Evolutionary conservation across 2,113 vertebrate genomes (phyloP), one percentile per base, ranked within the genome.

Genomic region (Melanostigma gelatinosum): DNA sequence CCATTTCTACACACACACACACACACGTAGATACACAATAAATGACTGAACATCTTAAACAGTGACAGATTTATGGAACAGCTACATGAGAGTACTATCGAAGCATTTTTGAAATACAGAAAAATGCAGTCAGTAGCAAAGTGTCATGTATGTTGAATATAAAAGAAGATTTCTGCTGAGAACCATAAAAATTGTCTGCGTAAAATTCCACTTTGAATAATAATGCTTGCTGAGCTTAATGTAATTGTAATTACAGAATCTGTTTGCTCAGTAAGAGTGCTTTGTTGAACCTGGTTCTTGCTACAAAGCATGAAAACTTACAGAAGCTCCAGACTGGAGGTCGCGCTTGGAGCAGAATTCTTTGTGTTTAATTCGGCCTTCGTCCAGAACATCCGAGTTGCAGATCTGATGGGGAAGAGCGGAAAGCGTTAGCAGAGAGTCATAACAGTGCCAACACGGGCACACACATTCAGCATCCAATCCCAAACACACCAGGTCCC

Each of bases 301-400:
- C 10, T 1, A 29, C 2, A 58, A 22, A 72, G 20, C 2, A 6
- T 24, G 4, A 77, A 72, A 40, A 87, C 96, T 92, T 90, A 97
- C 97, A 4, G 93, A 88, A 7, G 81, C 57, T 88, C 92, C 94
- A 29, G 92, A 85, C 36, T 83, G 86, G 2, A 71, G 60, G 22
- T 88, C 81, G 4, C 32, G 85, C 54, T 90, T 93, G 15, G 91
- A 90, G 92, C 97, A 98, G 86, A 96, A 97, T n/a, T 94, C 94
- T 58, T 78, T 89, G 27, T 74, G 85, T 80, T 89, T 88, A 2
- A 85, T 55, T 46, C 90, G 79, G 0, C 81, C 93, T 44, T 85
- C 77, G 15, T 93, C 78, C 10, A 89, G 24, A 62, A 66, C 81
- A 82, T 91, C 93, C 2, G 91, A 87, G 44, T 89, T 91, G 79